Conservation (phyloP, 1,140 invertebrate genomes). For the Bombus terrestris region DNA sequence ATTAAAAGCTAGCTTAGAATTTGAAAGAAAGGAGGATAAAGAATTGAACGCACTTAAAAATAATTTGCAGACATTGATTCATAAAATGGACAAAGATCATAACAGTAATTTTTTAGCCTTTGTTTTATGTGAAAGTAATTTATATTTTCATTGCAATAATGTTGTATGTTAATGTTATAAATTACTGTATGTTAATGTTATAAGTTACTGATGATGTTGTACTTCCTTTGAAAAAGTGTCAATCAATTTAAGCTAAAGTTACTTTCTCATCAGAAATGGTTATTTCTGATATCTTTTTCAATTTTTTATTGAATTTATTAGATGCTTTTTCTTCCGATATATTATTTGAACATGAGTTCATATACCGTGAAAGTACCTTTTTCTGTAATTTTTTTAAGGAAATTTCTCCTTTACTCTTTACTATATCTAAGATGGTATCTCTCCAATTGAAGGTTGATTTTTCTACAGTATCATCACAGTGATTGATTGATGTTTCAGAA, state of each 20-base stretch:
- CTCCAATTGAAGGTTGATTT: constrained; percentile 75
- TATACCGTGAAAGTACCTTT: constrained; percentile 76
- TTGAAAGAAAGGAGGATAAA: constrained; percentile 55
- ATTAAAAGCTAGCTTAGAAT: constrained; percentile 72
- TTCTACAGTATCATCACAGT: constrained; percentile 4
- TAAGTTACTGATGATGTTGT: neutral
- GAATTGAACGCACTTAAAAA: constrained; percentile 62
- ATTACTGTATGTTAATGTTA: neutral
- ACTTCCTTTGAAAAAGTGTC: neutral
- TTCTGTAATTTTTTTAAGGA: constrained; percentile 79
- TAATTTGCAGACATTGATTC: constrained; percentile 67
- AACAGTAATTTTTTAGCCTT: constrained; percentile 34
- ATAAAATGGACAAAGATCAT: constrained; percentile 85
- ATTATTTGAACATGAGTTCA: constrained; percentile 63
- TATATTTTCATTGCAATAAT: neutral
- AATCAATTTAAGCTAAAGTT: constrained; percentile 43
- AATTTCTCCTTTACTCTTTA: constrained; percentile 76
- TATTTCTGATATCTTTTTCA: constrained; percentile 75
- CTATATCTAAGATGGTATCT: constrained; percentile 74
- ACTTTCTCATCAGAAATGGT: constrained; percentile 71
- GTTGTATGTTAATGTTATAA: neutral
- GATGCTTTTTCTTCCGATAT: constrained; percentile 72
- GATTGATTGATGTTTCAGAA: neutral
- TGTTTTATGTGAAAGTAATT: neutral
- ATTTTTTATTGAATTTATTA: constrained; percentile 79